Base-by-base conservation (phyloP, 2,797 vertebrate species). In the Furcifer pardalis region DNA sequence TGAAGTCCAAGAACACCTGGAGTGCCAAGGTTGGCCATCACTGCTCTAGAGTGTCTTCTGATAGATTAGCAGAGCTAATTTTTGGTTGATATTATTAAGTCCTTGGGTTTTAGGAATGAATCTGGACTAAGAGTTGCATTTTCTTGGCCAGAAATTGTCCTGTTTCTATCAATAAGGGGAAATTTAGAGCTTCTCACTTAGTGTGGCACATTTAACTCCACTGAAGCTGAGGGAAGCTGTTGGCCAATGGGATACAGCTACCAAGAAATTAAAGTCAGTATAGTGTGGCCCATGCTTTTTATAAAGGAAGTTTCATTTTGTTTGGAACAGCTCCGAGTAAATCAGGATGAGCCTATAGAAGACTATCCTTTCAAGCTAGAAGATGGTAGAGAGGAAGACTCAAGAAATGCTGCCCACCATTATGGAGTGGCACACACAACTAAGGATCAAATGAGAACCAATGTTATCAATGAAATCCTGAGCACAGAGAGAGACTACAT, bases 381-480 rank as follows among this genome's bases (percentile, higher is more conserved):
- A 79, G 96, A 96, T 5, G 91, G 92, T 15, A 95, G 89, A 79
- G 92, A 94, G 0, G 93, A 96, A 46, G 96, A 96, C 25, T 81
- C 89, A n/a, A 88, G 92, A 9, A 93, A 90, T 60, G 84, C 94
- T 56, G 91, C 94, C 5, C 87, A 95, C 17, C 91, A 96, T 59
- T 93, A 97, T 35, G 97, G 97, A 27, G 96, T 97, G 21, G 97
- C 96, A 32, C 96, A 97, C 92, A 97, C 97, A 87, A 97, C 97
- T 94, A 98, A 98, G 92, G 98, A 99, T 87, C 98, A 98, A 90
- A 99, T 99, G 98, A 97, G 98, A 89, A 97, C 97, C 92, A 99
- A 99, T 0, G 98, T 99, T 88, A 98, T 99, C 94, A 98, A 98
- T 1, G 98, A 99, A 95, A 99, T 99, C 94, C 97, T 99, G 94